These are phyloP conservation scores for Zhuqinia jingwanae DNA, from an alignment of 2,888 invertebrate species.

Conservation along the genomic window DNA sequence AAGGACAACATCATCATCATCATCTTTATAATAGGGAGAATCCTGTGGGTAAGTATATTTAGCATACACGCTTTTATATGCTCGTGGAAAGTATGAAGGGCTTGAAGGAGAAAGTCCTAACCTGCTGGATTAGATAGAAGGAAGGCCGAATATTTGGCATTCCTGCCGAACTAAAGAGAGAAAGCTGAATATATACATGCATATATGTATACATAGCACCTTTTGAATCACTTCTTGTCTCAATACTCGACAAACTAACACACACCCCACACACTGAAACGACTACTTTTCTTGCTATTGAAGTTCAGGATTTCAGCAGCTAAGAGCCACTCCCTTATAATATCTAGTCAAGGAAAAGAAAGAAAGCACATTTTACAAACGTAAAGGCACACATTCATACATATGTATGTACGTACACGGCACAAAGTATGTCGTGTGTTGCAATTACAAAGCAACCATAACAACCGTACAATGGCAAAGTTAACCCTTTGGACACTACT, in stretches of 20 bases:
- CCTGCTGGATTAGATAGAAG: constrained; percentile 33
- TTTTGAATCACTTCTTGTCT: constrained; percentile 39
- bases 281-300: not conserved
- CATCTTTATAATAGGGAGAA: constrained; percentile 37
- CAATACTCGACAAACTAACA: constrained; percentile 39
- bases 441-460: too few relatives aligned
- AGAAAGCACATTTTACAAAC: too few relatives aligned
- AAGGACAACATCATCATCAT: constrained; percentile 54
- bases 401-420: too few relatives aligned
- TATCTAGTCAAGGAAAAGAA: not conserved
- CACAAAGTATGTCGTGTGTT: too few relatives aligned
- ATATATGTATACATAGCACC: constrained; percentile 31
- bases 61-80: constrained; percentile 1
- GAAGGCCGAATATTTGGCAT: constrained; percentile 54
- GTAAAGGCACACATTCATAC: too few relatives aligned
- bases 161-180: constrained; percentile 45
- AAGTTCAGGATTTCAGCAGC: constrained; percentile 10
- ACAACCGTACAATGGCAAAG: too few relatives aligned
- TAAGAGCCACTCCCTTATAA: constrained; percentile 54
- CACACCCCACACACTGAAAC: too few relatives aligned
- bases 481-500: too few relatives aligned
- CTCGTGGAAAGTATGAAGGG: constrained; percentile 50
- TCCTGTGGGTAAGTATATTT: constrained; percentile 13
- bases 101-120: constrained; percentile 58
- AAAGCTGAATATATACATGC: too few relatives aligned